Base-by-base conservation (phyloP, 2,888 invertebrate species). In the Galerucella calmariensis region DNA sequence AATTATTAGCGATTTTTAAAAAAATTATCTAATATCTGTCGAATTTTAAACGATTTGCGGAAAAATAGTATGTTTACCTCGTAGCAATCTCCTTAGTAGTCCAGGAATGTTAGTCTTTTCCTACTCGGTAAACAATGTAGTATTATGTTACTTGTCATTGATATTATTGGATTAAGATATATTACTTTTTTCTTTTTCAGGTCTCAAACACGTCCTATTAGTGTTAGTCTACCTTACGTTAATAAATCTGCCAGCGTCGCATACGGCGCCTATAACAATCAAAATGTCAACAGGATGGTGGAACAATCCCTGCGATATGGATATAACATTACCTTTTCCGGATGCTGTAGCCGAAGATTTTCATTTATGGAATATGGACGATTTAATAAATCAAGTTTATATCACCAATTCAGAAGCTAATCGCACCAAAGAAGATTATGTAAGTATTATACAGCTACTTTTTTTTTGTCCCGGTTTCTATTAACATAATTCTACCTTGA, bases 141-240 rank as follows among this genome's bases (percentile, higher is more conserved):
- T 20, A 35, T 35, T 35, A 4, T 35, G 35, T 35, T 6, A 35
- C 35, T 35, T 35, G 35, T 35, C 35, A 35, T 35, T 35, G 35
- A 35, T 35, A 35, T 35, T 35, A 35, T 35, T 41, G 35, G 8
- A 41, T 46, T 61, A n/a, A 20, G 16, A 16, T 35, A 10, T 5
- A 16, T 53, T 20, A 62, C 10, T 61, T 68, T 70, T 67, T 78
- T 81, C 77, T 82, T 75, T 85, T 87, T 46, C 86, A 89, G 89
- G 87, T 86, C 84, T 89, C 82, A 85, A 87, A 80, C 85, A 87
- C 81, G 85, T 86, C 81, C 83, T 89, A 73, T 82, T 87, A 76
- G 82, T 88, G 72, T 84, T 86, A 81, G 84, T 86, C 73, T 88
- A 87, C 81, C 83, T 89, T 68, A 83, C 86, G 66, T 83, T 86